Evolutionary conservation across 2,797 vertebrate genomes (phyloP), one percentile per base, ranked within the genome.

Genomic region (Eidolon dupreanum): DNA sequence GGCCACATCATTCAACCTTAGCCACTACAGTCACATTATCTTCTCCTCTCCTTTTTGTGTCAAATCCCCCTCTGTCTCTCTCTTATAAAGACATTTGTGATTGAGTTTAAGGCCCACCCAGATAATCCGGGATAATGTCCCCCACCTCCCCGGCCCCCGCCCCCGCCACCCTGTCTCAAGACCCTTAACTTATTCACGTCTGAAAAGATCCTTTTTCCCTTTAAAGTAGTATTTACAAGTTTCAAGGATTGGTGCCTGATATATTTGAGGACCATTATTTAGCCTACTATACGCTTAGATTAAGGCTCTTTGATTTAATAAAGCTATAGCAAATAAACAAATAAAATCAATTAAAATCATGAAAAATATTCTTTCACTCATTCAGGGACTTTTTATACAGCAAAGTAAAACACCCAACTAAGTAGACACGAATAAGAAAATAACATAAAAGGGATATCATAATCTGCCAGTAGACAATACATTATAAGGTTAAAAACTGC

Each of bases 321-420:
- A 78, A 78, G 51, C 28, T 82, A 3, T 70, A 63, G 36, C 53
- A 94, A 85, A 71, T 9, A 66, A 87, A 31, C 2, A 74, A 90
- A 31, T 2, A 74, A 83, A 81, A 63, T 55, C 12, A 57, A 77
- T 33, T 71, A 91, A 95, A 90, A 77, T 61, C 22, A 82, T 59
- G 19, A 93, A 63, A 22, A 93, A 70, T 73, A 71, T 31, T 41
- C 8, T 16, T 28, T 75, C 28, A 96, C 53, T 97, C 71, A 85
- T 49, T n/a, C 46, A 94, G 38, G 13, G 8, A 83, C 63, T 83
- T 24, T 46, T 86, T 86, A 86, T n/a, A 43, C 31, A 74, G 22
- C 16, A 86, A 93, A 91, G 82, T 66, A 19, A 93, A 85, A 91
- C 51, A 90, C 26, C 24, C n/a, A 82, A 77, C 8, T 43, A 89